A percentile compares a stretch with the other conserved stretches of the same genome.
Evolutionary conservation across 92 coral and sea anemone species (phyloP).

Genomic region (Porites lobata): DNA sequence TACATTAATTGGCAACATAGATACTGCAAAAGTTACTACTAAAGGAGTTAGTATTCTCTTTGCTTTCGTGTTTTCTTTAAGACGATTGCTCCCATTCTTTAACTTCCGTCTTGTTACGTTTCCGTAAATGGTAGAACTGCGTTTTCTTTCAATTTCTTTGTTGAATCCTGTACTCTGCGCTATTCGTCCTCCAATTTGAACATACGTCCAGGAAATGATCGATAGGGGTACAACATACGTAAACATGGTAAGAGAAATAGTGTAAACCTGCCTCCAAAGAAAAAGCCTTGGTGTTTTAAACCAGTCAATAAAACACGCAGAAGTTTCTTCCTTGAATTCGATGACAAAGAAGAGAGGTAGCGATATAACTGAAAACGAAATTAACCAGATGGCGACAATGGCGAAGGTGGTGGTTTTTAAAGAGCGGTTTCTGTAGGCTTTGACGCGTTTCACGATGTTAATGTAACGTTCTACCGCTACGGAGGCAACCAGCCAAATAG

Average conservation of each 20-base stretch:
- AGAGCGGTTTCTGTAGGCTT: not conserved
- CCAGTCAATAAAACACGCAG: constrained; percentile 56
- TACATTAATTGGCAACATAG: constrained; percentile 60
- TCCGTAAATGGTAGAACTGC: constrained; percentile 8
- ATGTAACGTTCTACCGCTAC: constrained; percentile 72
- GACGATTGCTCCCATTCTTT: constrained; percentile 15
- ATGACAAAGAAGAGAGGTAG: constrained; percentile 58
- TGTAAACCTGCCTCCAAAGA: constrained; percentile 38
- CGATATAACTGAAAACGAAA: constrained; percentile 51
- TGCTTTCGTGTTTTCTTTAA: constrained; percentile 73
- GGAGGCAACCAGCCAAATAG: constrained; percentile 73
- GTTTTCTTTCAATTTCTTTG: constrained; percentile 40
- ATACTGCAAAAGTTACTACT: constrained; percentile 71
- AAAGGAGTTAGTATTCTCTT: constrained; percentile 70
- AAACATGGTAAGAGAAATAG: constrained; percentile 50
- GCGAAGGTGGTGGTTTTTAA: constrained; percentile 6
- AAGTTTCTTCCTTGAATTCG: not conserved
- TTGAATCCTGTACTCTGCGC: constrained; percentile 77
- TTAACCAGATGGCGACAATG: constrained; percentile 60
- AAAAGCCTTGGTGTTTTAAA: not conserved
- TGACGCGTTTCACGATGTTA: constrained; percentile 36
- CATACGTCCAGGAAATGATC: constrained; percentile 74
- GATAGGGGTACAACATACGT: constrained; percentile 74
- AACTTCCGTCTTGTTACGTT: not conserved
- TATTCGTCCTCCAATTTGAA: constrained; percentile 78